Evolutionary conservation across 1,140 invertebrate species (phyloP), one percentile per base, ranked within the genome.

Genomic region (Hyles euphorbiae): DNA sequence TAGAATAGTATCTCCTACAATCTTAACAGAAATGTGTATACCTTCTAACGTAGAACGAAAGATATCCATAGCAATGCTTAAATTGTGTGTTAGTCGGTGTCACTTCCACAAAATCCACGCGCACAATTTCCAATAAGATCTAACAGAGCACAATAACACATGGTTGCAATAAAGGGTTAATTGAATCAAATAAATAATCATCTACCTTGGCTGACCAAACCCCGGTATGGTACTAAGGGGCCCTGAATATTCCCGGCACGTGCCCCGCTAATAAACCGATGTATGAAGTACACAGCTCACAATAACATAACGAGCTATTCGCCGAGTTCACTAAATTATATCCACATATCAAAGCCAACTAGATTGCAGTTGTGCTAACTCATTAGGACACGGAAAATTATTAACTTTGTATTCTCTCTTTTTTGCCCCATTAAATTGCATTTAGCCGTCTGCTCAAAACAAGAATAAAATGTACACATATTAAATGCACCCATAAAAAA

Each of bases 221-320:
- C 61, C 57, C 53, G 36, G 36, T 48, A 50, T 51, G 50, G 50
- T 50, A 40, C 53, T 55, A 55, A 60, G 53, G 54, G 49, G 63
- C 63, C 58, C 36, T 55, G 45, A 56, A 70, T 72, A 86, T 83
- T 79, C 74, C 65, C 63, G 60, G 68, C 83, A 84, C 81, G 80
- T 65, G 62, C 68, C 56, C 48, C 48, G 55, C 74, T 84, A 86
- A 86, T 84, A 81, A 80, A 76, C 57, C 72, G 70, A 81, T 79
- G 67, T 75, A 83, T 78, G 73, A 75, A 81, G 73, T 74, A 73
- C 70, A 22, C 22, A 60, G 56, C 56, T 51, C 58, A 58, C 67
- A 69, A 78, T 77, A 82, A 81, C 76, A 81, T 78, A 70, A 73
- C 69, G 55, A 57, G 40, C 11, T 61, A 54, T 54, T 50, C 50